Evolutionary conservation across 2,888 invertebrate species (phyloP).

Genomic region (Drosophila fulvimacula): DNA sequence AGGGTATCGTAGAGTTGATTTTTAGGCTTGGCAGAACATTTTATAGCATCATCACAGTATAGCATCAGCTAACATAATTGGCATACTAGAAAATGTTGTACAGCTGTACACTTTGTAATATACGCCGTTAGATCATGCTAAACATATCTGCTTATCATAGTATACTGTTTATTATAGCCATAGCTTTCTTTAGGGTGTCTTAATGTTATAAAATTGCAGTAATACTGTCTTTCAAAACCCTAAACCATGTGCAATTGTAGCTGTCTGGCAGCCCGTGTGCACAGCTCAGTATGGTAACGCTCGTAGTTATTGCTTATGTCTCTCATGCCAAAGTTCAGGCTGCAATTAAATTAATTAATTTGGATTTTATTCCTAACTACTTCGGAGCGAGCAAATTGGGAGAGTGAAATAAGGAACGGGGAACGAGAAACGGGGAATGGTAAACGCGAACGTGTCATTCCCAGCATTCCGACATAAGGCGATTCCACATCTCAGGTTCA

Average conservation of each 20-base stretch:
- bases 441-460: constrained; percentile 45
- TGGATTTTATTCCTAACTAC: constrained; percentile 28
- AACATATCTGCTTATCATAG: too few relatives aligned
- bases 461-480: constrained; percentile 22
- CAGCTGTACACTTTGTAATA: too few relatives aligned
- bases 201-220: neutral
- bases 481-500: neutral
- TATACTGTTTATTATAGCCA: too few relatives aligned
- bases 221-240: neutral
- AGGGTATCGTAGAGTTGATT: too few relatives aligned
- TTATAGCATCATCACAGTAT: too few relatives aligned
- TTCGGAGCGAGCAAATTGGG: constrained; percentile 16
- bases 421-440: neutral
- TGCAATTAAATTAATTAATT: constrained; percentile 67
- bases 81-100: too few relatives aligned
- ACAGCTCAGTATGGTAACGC: constrained; percentile 12
- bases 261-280: constrained; percentile 16
- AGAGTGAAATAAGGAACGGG: neutral
- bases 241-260: neutral
- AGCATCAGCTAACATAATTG: too few relatives aligned
- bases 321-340: constrained; percentile 47
- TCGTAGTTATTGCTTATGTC: constrained; percentile 2
- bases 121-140: too few relatives aligned
- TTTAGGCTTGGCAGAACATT: too few relatives aligned
- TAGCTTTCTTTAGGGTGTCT: neutral